A percentile compares a stretch with the other conserved stretches of the same genome.
phyloP scores from a whole-genome alignment of 2,113 vertebrate genomes.

The Oreotrochilus melanogaster region DNA sequence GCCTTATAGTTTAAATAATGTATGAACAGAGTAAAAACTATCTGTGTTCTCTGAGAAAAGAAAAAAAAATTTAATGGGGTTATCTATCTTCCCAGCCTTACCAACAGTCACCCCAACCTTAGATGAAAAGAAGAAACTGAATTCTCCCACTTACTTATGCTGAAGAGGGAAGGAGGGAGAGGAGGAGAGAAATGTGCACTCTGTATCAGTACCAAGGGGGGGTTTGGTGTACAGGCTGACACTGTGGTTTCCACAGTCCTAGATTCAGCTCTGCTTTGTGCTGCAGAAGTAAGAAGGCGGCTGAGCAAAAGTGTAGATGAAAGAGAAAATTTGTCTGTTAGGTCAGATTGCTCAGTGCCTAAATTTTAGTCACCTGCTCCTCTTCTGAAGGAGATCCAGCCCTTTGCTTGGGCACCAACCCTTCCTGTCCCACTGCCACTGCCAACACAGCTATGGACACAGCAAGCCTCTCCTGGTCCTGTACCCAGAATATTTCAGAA shows the following conservation, averaged over 20 bases:
- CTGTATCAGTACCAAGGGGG: neutral
- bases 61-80: neutral
- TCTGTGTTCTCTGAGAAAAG: neutral
- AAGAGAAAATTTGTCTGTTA: neutral
- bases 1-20: neutral
- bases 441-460: fast-evolving
- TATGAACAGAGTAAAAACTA: neutral
- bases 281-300: neutral
- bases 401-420: neutral
- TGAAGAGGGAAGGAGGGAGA: neutral
- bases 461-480: neutral
- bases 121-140: neutral
- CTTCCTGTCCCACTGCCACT: fast-evolving
- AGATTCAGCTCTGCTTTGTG: neutral
- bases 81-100: neutral
- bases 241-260: neutral
- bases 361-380: neutral
- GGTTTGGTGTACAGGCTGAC: neutral
- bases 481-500: neutral
- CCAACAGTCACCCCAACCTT: neutral
- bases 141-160: neutral
- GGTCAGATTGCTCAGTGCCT: neutral
- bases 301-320: neutral
- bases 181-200: neutral
- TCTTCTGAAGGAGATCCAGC: neutral